Evolutionary conservation across 2,888 invertebrate species (phyloP).

Genomic region (Erpobdella octoculata): DNA sequence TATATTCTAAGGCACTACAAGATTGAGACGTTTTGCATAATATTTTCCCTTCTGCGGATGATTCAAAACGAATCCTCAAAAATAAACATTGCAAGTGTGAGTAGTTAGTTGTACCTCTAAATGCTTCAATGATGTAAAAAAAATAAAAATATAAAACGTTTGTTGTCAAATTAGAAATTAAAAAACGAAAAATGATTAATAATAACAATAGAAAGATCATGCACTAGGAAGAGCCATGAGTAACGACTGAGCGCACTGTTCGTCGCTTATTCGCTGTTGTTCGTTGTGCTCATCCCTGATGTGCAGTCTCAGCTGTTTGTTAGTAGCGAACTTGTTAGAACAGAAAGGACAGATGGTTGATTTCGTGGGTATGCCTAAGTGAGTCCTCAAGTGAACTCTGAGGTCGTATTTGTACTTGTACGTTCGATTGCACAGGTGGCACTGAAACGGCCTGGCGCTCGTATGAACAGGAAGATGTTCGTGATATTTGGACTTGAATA

Average conservation of each 20-base stretch:
- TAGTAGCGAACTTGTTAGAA: conserved; percentile 37
- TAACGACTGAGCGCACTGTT: conserved; percentile 33
- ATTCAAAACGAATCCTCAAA: too few relatives aligned
- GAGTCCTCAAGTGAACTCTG: conserved; percentile 39
- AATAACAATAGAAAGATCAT: conserved; percentile 1
- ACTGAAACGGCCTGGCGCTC: conserved; percentile 39
- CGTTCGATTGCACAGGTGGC: conserved; percentile 39
- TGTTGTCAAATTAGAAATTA: not conserved
- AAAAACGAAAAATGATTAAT: not conserved
- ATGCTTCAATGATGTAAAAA: not conserved
- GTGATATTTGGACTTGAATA: conserved; percentile 41
- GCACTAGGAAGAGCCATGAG: conserved; percentile 17
- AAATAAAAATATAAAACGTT: not conserved
- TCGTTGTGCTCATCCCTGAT: conserved; percentile 38
- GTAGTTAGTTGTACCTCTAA: not conserved
- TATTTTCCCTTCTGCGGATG: too few relatives aligned
- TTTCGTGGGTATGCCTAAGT: conserved; percentile 41
- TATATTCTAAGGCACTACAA: too few relatives aligned
- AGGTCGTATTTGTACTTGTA: conserved; percentile 42
- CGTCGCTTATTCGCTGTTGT: conserved; percentile 35
- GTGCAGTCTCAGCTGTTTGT: conserved; percentile 38
- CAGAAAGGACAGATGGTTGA: conserved; percentile 41
- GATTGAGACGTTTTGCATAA: too few relatives aligned
- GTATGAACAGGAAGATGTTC: conserved; percentile 41
- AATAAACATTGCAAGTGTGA: not conserved